Conservation (phyloP, 2,113 vertebrate genomes). For the Channa maculata region DNA sequence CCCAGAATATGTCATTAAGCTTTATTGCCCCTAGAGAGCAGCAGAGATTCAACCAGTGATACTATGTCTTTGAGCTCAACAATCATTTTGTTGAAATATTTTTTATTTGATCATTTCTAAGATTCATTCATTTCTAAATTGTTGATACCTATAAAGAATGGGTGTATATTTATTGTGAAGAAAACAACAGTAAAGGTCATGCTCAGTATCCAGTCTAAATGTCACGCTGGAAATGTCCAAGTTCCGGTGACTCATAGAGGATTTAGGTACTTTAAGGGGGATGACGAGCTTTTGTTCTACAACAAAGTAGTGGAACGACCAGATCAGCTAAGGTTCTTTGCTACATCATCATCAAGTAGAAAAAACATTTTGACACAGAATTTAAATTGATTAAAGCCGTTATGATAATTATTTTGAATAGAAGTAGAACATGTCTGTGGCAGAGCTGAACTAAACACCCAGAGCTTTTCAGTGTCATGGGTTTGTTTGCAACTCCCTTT, state of each 20-base stretch:
- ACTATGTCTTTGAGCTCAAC: neutral
- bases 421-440: no score
- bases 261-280: constrained; percentile 23
- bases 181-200: neutral
- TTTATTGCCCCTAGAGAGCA: constrained; percentile 31
- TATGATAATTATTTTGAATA: neutral
- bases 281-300: constrained; percentile 34
- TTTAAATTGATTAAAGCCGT: neutral
- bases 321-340: constrained; percentile 11
- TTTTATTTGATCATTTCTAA: constrained; percentile 9
- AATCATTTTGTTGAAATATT: neutral
- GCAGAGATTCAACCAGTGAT: constrained; percentile 33
- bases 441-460: neutral
- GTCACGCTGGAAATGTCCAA: constrained; percentile 45
- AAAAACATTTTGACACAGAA: neutral
- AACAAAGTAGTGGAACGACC: neutral
- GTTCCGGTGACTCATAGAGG: constrained; percentile 32
- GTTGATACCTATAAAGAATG: neutral
- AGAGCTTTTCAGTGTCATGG: neutral
- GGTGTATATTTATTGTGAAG: neutral
- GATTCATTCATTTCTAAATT: no score
- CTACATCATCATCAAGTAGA: no score
- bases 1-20: neutral
- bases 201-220: constrained; percentile 5
- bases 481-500: constrained; percentile 15